Percentiles rank a stretch among this genome's conserved stretches.
phyloP scores from a whole-genome alignment of 2,888 invertebrate genomes.

The Beris morrisii region DNA sequence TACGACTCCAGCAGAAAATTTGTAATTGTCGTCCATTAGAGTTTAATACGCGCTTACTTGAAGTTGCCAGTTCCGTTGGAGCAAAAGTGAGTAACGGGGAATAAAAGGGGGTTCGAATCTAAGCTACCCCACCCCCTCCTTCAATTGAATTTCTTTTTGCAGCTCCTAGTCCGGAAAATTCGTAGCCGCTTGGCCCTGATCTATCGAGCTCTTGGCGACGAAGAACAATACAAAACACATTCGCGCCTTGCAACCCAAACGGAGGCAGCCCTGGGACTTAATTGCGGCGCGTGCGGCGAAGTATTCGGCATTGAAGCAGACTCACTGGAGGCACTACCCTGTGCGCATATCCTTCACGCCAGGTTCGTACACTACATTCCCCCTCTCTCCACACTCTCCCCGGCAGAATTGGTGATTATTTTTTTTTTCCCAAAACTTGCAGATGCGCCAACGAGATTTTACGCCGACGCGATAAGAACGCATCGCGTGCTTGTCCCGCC shows the following conservation, averaged over 20 bases:
- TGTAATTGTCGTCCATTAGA: conserved; percentile 85
- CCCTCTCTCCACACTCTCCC: not conserved
- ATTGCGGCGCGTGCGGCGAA: conserved; percentile 81
- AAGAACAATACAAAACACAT: conserved; percentile 75
- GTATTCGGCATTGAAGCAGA: conserved; percentile 73
- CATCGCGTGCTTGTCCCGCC: conserved; percentile 69
- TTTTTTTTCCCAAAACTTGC: not conserved
- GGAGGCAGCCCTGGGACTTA: conserved; percentile 71
- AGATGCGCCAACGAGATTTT: conserved; percentile 71
- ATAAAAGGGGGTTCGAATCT: conserved; percentile 65
- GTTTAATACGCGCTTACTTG: conserved; percentile 79
- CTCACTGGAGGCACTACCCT: conserved; percentile 78
- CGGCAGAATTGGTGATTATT: not conserved
- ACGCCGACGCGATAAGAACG: conserved; percentile 64
- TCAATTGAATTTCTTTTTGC: not conserved
- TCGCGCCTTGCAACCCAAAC: conserved; percentile 65
- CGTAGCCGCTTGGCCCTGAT: conserved; percentile 77
- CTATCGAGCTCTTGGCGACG: conserved; percentile 80
- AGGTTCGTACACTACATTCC: conserved; percentile 61
- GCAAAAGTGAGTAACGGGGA: conserved; percentile 81
- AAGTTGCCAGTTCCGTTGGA: conserved; percentile 84
- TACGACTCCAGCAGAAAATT: conserved; percentile 74
- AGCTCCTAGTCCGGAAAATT: conserved; percentile 79
- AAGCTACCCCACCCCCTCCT: not conserved
- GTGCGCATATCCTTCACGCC: conserved; percentile 84